Conservation (phyloP, 2,113 vertebrate species). For the Steatornis caripensis region DNA sequence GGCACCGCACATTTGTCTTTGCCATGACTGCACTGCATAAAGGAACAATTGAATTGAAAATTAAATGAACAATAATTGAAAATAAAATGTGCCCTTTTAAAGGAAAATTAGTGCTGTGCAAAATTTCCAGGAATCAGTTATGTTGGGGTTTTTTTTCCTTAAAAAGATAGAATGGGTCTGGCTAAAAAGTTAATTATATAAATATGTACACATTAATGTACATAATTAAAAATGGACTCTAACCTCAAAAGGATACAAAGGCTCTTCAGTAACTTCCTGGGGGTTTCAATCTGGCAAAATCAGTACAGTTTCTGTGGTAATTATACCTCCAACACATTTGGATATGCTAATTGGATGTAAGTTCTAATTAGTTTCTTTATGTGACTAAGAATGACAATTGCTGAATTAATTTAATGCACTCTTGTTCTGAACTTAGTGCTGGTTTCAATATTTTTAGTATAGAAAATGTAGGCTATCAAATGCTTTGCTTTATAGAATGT, state of each 20-base stretch:
- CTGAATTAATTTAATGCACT: slow-evolving; percentile 58
- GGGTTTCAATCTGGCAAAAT: slow-evolving; percentile 54
- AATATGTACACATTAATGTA: slow-evolving; percentile 23
- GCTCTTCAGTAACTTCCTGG: slow-evolving; percentile 34
- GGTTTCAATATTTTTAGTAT: slow-evolving; percentile 9
- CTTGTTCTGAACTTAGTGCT: slow-evolving; percentile 36
- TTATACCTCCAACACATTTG: slow-evolving; percentile 61
- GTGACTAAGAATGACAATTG: slow-evolving; percentile 64
- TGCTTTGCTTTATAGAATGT: background rate
- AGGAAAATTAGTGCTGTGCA: background rate
- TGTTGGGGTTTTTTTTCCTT: background rate
- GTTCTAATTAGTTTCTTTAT: slow-evolving; percentile 72
- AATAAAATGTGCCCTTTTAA: background rate
- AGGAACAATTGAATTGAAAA: slow-evolving; percentile 24
- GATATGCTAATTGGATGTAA: slow-evolving; percentile 69
- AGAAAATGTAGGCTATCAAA: background rate
- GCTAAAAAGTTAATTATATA: slow-evolving; percentile 43
- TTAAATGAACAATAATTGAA: slow-evolving; percentile 9
- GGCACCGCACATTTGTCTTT: background rate
- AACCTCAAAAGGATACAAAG: slow-evolving; percentile 51
- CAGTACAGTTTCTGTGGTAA: slow-evolving; percentile 48
- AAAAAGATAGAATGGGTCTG: background rate
- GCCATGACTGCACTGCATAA: background rate
- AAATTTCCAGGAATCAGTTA: background rate
- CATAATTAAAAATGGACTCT: slow-evolving; percentile 42